Conservation (phyloP, 1,140 invertebrate species). For the Drosophila tani region DNA sequence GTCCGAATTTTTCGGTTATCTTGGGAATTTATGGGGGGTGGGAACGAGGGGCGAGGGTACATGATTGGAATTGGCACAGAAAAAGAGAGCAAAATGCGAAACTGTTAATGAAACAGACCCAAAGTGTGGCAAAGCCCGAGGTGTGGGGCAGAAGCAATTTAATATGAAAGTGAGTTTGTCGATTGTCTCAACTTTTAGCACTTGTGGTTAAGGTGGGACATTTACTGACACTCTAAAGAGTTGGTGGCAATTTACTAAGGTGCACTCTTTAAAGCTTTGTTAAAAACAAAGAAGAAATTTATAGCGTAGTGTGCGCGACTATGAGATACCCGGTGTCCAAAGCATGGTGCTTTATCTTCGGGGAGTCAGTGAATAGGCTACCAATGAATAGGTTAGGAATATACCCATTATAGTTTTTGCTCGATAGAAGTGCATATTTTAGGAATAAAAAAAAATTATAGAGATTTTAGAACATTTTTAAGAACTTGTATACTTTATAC, state of each 20-base stretch:
- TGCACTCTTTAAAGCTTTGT: too few relatives aligned
- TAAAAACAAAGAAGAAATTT: too few relatives aligned
- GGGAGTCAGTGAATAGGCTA: too few relatives aligned
- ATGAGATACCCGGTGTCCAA: too few relatives aligned
- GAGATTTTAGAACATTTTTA: too few relatives aligned
- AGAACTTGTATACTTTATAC: too few relatives aligned
- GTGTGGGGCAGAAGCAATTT: slow-evolving; percentile 24
- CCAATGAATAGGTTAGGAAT: too few relatives aligned
- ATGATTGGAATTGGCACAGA: slow-evolving; percentile 67
- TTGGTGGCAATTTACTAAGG: neutral
- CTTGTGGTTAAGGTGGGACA: neutral
- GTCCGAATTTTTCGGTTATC: neutral
- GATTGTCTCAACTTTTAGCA: neutral
- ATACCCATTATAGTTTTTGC: too few relatives aligned
- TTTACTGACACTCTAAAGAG: neutral
- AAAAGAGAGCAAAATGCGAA: neutral
- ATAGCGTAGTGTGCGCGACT: too few relatives aligned
- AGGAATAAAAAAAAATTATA: too few relatives aligned
- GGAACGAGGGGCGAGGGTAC: slow-evolving; percentile 5
- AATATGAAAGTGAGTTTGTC: slow-evolving; percentile 10
- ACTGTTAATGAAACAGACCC: neutral
- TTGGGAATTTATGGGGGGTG: neutral
- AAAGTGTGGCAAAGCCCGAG: slow-evolving; percentile 47
- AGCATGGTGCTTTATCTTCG: too few relatives aligned
- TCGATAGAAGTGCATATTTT: too few relatives aligned